Evolutionary conservation across 2,113 vertebrate genomes (phyloP), one percentile per base, ranked within the genome.

Genomic region (Empidonax alnorum): DNA sequence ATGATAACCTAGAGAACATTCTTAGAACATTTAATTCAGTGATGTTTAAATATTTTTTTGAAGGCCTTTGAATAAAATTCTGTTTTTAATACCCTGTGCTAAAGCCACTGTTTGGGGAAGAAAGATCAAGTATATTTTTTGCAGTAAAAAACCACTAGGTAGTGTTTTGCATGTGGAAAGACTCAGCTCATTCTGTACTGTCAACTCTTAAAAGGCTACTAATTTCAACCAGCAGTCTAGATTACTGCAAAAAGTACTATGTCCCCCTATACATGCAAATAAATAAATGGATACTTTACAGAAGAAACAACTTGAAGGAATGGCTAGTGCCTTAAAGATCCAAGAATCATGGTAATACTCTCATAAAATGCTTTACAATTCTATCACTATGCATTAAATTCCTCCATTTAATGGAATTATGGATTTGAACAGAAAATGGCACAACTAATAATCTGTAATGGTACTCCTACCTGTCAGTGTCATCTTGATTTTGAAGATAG

Each of bases 401-500:
- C 22, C 25, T 16, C 31, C 35, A 50, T 37, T 56, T 33, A 35
- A 75, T 35, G 37, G 30, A 47, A 61, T 33, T 14, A 18, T 9
- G 22, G 30, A 33, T 82, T 89, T 66, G 42, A 55, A 71, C 31
- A 42, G 35, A 42, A 20, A 77, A 65, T 28, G 19, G 19, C n/a
- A 91, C 37, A 59, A 7, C 16, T 35, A 16, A 33, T 6, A 41
- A 37, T 22, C 53, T 15, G 42, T 14, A 28, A 53, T 4, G 11
- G 16, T 20, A 18, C 10, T 74, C 97, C 89, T 98, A 99, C 99
- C 99, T 98, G 61, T 87, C 84, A 94, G 72, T 96, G 19, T 99
- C 98, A 12, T 99, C 98, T 59, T 97, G 98, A 90, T 98, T 97
- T 87, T 99, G 98, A 68, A 99, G 98, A 96, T 97, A 98, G 62